A percentile compares a stretch with the other conserved stretches of the same genome.
Evolutionary conservation across 1,140 invertebrate genomes (phyloP).

Genomic region (Meloidogyne hapla): DNA sequence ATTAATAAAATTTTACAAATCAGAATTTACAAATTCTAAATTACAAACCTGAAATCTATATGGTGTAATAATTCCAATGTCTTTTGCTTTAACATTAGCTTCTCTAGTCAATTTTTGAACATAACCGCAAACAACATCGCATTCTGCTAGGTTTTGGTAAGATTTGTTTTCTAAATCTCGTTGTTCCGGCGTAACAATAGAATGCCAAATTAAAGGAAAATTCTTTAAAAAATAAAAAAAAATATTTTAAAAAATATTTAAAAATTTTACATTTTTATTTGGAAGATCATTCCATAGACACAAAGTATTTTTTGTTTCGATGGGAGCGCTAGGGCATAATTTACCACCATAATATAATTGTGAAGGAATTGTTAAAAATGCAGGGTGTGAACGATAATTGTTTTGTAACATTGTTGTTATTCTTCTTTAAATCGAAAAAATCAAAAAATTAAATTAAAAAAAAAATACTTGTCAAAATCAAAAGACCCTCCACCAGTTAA

Average conservation of each 20-base stretch:
- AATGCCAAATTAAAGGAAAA: conserved; percentile 41
- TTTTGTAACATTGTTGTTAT: conserved; percentile 30
- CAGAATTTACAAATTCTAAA: not conserved
- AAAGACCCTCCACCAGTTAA: conserved; percentile 15
- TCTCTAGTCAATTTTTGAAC: conserved; percentile 68
- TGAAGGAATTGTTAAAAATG: conserved; percentile 39
- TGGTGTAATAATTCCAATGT: conserved; percentile 89
- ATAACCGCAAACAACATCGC: conserved; percentile 68
- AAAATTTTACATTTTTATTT: conserved; percentile 10
- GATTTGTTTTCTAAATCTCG: conserved; percentile 71
- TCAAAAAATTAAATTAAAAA: conserved; percentile 9
- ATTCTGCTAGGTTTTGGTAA: conserved; percentile 82
- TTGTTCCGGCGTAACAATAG: conserved; percentile 22
- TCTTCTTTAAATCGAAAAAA: conserved; percentile 31
- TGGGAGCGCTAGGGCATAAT: conserved; percentile 9
- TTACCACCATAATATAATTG: conserved; percentile 34
- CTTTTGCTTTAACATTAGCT: conserved; percentile 70
- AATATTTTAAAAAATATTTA: no score
- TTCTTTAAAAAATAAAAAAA: conserved; percentile 24
- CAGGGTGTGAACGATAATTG: conserved; percentile 43
- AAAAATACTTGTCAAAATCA: conserved; percentile 24
- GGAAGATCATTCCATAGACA: conserved; percentile 20
- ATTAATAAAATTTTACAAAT: not conserved
- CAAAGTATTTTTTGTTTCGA: not conserved
- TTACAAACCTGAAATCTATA: conserved; percentile 76